Conservation (phyloP, 2,888 invertebrate genomes). For the Linnaemya vulpina region DNA sequence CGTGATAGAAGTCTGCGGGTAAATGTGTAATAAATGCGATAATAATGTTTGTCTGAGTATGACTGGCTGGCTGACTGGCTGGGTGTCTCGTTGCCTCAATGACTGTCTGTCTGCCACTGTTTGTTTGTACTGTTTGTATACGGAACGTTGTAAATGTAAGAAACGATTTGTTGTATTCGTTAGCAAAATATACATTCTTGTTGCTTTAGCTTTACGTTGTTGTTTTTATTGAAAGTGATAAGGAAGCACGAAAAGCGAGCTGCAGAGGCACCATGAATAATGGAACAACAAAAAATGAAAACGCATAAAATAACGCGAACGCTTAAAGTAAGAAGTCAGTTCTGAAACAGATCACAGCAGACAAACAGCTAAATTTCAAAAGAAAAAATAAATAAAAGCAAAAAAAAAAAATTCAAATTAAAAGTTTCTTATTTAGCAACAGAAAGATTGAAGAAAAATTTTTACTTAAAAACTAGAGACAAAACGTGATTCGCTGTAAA, state of each 20-base stretch:
- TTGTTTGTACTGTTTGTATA: not conserved
- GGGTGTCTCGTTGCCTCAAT: conserved; percentile 6
- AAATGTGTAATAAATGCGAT: conserved; percentile 72
- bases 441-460: conserved; percentile 5
- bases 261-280: conserved; percentile 33
- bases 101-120: not conserved
- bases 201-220: conserved; percentile 35
- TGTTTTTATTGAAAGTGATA: conserved; percentile 48
- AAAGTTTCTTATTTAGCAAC: not conserved
- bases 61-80: conserved; percentile 13
- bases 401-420: too few species aligned
- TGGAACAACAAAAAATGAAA: conserved; percentile 32
- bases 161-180: conserved; percentile 49
- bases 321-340: conserved; percentile 68
- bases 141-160: conserved; percentile 52
- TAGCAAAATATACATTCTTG: conserved; percentile 28
- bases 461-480: conserved; percentile 21
- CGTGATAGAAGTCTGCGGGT: conserved; percentile 64
- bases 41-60: conserved; percentile 44
- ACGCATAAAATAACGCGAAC: conserved; percentile 72
- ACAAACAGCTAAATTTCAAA: conserved; percentile 51
- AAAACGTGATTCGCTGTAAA: conserved; percentile 41
- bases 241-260: conserved; percentile 53
- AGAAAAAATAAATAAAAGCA: conserved; percentile 6
- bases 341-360: conserved; percentile 66